Base-by-base conservation (phyloP, 2,797 vertebrate species). In the Ibycter americanus region DNA sequence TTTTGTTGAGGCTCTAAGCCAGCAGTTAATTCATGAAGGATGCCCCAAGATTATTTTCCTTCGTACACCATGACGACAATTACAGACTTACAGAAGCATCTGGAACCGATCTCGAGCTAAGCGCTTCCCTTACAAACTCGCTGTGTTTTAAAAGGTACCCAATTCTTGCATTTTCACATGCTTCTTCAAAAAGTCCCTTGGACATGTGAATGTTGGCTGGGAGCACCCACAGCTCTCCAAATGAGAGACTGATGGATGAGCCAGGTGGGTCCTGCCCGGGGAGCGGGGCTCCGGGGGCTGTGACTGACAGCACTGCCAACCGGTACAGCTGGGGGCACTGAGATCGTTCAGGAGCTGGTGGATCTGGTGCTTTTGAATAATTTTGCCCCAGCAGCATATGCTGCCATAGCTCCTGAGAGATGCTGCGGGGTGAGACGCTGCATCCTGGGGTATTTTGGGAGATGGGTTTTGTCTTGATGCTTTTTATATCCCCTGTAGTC, bases 21-120 rank as follows among this genome's bases (percentile, higher is more conserved):
- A 97, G 78, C 47, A 84, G 42, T 52, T 93, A 96, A 89, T 92
- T 92, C 66, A 84, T 13, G 59, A 94, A 87, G 78, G 89, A 84
- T 83, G 77, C 66, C 67, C 51, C 22, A 13, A 63, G 89, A 77
- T 73, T 49, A 72, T 90, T 91, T 82, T 55, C 62, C 63, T 87
- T 70, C 20, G 0, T 70, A 47, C 25, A 40, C 80, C 83, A 70
- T 40, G 78, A 89, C 7, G 3, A 84, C 74, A 70, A 56, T 49
- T 71, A 34, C 0, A 51, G 74, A 95, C 66, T 62, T 82, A 68
- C 80, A 89, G 73, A 79, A 73, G 92, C 83, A 96, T 91, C 85
- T 96, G 95, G 91, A 95, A 83, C 36, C 71, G 55, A 94, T 89
- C 80, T 90, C 5, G 2, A 61, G 68, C 58, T 47, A 63, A 83